Conservation (phyloP, 1,140 invertebrate species). For the Aradophagus sp. region DNA sequence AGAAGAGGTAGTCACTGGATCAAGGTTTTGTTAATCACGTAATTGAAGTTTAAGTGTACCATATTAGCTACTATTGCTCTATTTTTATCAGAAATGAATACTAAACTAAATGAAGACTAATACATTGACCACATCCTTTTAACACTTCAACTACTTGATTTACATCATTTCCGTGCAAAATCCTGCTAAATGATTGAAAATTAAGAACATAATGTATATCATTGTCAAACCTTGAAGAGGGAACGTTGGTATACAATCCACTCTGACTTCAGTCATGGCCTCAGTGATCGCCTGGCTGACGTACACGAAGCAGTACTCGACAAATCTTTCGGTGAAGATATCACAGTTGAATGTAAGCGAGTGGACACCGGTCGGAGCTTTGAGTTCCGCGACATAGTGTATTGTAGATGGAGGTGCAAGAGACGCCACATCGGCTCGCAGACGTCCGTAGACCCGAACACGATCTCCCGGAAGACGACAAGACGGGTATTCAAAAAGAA, state of each 20-base stretch:
- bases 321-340: slow-evolving; percentile 85
- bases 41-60: too few relatives aligned
- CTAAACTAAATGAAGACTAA: too few relatives aligned
- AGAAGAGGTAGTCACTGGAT: too few relatives aligned
- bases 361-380: slow-evolving; percentile 80
- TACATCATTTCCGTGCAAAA: too few relatives aligned
- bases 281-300: slow-evolving; percentile 87
- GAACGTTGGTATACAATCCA: slow-evolving; percentile 86
- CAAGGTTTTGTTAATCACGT: too few relatives aligned
- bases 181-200: too few relatives aligned
- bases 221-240: slow-evolving; percentile 79
- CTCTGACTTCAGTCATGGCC: slow-evolving; percentile 85
- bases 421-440: slow-evolving; percentile 81
- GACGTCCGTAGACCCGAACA: slow-evolving; percentile 82
- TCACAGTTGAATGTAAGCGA: slow-evolving; percentile 86
- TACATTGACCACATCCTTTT: too few relatives aligned
- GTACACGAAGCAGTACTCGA: slow-evolving; percentile 91
- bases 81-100: too few relatives aligned
- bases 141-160: too few relatives aligned
- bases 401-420: slow-evolving; percentile 74
- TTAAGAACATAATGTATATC: too few relatives aligned
- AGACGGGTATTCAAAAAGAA: slow-evolving; percentile 86
- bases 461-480: slow-evolving; percentile 85
- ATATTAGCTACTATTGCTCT: too few relatives aligned
- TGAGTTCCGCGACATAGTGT: slow-evolving; percentile 73